Conservation (phyloP, 2,797 vertebrate species). For the Arrhamphus sclerolepis region DNA sequence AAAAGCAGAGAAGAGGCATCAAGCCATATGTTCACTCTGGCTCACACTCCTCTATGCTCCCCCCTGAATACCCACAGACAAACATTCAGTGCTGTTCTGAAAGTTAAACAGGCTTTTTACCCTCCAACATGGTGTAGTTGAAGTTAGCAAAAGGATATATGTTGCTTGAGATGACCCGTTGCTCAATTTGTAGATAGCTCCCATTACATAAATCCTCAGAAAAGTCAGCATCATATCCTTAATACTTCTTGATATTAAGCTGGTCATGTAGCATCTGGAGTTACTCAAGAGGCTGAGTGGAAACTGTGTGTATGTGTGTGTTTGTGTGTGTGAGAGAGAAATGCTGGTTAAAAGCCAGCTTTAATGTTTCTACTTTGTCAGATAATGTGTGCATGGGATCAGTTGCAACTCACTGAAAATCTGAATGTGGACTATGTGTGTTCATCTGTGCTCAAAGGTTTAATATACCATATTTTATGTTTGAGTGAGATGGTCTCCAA, state of each 20-base stretch:
- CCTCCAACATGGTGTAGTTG: background rate
- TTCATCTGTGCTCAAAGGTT: constrained; percentile 11
- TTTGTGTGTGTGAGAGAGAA: constrained; percentile 9
- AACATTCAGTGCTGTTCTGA: constrained; percentile 7
- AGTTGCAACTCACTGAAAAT: constrained; percentile 9
- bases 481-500: constrained; percentile 40
- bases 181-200: constrained; percentile 11
- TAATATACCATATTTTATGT: constrained; percentile 26
- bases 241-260: constrained; percentile 33
- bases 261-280: constrained; percentile 50
- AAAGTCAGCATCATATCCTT: constrained; percentile 22
- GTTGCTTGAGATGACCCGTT: constrained; percentile 7
- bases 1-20: constrained; percentile 35
- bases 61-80: constrained; percentile 16
- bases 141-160: background rate
- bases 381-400: constrained; percentile 31
- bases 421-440: constrained; percentile 20
- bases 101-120: constrained; percentile 19
- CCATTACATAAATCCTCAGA: background rate
- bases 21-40: constrained; percentile 29
- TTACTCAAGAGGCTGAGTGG: constrained; percentile 44
- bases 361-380: constrained; percentile 41
- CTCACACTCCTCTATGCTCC: constrained; percentile 2
- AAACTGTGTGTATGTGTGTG: constrained; percentile 26
- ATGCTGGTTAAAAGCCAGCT: constrained; percentile 33